Percentiles rank a stretch among this genome's conserved stretches.
These are phyloP conservation scores for Odontomyia ornata DNA, from an alignment of 2,888 invertebrate genomes.

Conservation along the genomic window DNA sequence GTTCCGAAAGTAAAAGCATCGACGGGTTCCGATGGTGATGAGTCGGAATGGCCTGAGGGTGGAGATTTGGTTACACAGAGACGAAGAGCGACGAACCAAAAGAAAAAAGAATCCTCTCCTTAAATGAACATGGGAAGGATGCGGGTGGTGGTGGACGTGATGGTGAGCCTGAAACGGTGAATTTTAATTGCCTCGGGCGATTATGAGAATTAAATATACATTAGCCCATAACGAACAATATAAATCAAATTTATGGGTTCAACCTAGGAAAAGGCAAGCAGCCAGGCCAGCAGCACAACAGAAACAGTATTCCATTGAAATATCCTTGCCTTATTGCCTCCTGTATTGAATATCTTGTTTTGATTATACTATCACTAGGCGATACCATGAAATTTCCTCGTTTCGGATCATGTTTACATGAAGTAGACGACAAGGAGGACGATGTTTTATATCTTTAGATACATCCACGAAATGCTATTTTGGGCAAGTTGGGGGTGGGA, in stretches of 20 bases:
- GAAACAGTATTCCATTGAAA: not conserved
- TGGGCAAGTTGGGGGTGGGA: not conserved
- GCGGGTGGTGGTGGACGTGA: slow-evolving; percentile 12
- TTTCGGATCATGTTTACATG: not conserved
- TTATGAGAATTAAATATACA: slow-evolving; percentile 51
- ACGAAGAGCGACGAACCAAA: not conserved
- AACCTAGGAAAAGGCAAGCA: not conserved
- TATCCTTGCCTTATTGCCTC: not conserved
- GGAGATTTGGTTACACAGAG: too few relatives aligned
- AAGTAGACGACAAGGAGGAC: not conserved
- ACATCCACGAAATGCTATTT: not conserved
- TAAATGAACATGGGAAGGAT: not conserved
- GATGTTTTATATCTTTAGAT: not conserved
- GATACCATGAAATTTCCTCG: not conserved
- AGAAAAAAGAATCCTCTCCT: not conserved
- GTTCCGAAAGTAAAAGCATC: not conserved
- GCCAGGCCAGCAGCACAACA: too few relatives aligned
- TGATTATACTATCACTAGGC: not conserved
- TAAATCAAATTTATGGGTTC: slow-evolving; percentile 50
- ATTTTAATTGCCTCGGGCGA: slow-evolving; percentile 51
- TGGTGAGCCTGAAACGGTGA: slow-evolving; percentile 46
- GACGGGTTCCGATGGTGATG: slow-evolving; percentile 27
- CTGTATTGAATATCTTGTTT: slow-evolving; percentile 1
- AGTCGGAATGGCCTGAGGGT: slow-evolving; percentile 32
- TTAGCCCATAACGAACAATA: slow-evolving; percentile 50